Evolutionary conservation across 35 echinoderm and acorn worm genomes (phyloP).

Genomic region (Anneissia japonica): DNA sequence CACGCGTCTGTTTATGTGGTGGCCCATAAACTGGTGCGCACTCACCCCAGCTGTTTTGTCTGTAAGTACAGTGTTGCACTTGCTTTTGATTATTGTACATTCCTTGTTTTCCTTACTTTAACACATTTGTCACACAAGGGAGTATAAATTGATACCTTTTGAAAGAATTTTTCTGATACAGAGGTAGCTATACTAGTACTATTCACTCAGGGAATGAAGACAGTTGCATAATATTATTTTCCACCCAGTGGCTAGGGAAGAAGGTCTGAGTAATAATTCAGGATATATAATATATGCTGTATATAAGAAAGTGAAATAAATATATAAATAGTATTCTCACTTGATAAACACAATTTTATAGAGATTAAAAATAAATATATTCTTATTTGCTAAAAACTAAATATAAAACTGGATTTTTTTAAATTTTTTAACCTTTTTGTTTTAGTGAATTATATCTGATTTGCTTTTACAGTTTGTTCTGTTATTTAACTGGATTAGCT

Average conservation of each 20-base stretch:
- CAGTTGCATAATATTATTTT: too few relatives aligned
- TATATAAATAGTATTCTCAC: not conserved
- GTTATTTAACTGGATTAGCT: conserved; percentile 80
- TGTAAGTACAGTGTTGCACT: conserved; percentile 37
- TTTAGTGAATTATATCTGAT: not conserved
- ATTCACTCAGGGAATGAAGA: too few relatives aligned
- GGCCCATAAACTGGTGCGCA: conserved; percentile 85
- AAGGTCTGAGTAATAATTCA: too few relatives aligned
- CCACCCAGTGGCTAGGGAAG: too few relatives aligned
- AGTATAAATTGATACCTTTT: too few relatives aligned
- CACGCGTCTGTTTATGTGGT: conserved; percentile 62
- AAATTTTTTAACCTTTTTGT: conserved; percentile 3
- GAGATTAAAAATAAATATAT: not conserved
- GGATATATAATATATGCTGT: not conserved
- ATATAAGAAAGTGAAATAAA: not conserved
- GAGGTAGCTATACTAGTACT: too few relatives aligned
- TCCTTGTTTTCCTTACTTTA: too few relatives aligned
- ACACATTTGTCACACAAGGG: too few relatives aligned
- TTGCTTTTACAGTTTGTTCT: conserved; percentile 75
- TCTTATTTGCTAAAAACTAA: not conserved
- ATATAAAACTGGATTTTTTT: not conserved
- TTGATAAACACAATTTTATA: not conserved
- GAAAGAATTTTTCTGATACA: too few relatives aligned
- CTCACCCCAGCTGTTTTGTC: conserved; percentile 82
- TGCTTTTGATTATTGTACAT: not conserved